Percentiles rank a stretch among this genome's conserved stretches.
Conservation (phyloP, 2,797 vertebrate genomes). For the Microctenopoma steveboyesi region DNA sequence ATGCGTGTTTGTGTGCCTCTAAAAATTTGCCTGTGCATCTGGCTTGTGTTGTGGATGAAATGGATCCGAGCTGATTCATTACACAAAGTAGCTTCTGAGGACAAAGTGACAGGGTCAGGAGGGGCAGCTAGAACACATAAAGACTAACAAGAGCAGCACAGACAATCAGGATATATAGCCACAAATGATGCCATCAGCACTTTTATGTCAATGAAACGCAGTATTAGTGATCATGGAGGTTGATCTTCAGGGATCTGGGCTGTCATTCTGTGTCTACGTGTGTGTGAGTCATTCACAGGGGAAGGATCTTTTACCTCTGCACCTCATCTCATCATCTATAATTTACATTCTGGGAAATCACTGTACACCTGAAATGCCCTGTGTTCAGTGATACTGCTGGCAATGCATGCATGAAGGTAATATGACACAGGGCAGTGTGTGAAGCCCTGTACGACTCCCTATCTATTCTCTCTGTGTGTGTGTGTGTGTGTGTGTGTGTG, state of each 20-base stretch:
- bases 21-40: conserved; percentile 16
- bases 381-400: conserved; percentile 62
- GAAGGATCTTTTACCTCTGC: conserved; percentile 77
- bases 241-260: conserved; percentile 48
- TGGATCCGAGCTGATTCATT: conserved; percentile 38
- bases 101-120: neutral
- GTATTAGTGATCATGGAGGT: conserved; percentile 38
- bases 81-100: conserved; percentile 30
- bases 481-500: too few species aligned
- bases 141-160: conserved; percentile 26
- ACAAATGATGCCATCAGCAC: conserved; percentile 44
- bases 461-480: too few species aligned
- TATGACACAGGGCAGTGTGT: conserved; percentile 29
- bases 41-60: conserved; percentile 42
- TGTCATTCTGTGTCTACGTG: conserved; percentile 18
- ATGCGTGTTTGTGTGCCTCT: conserved; percentile 11
- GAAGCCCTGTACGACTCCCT: conserved; percentile 12
- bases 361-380: conserved; percentile 62
- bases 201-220: conserved; percentile 65
- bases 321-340: conserved; percentile 79
- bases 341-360: conserved; percentile 78
- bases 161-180: conserved; percentile 28
- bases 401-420: conserved; percentile 44
- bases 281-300: conserved; percentile 61
- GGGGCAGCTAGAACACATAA: conserved; percentile 11